Conservation (phyloP, 2,888 invertebrate species). For the Perizoma affinitatum region DNA sequence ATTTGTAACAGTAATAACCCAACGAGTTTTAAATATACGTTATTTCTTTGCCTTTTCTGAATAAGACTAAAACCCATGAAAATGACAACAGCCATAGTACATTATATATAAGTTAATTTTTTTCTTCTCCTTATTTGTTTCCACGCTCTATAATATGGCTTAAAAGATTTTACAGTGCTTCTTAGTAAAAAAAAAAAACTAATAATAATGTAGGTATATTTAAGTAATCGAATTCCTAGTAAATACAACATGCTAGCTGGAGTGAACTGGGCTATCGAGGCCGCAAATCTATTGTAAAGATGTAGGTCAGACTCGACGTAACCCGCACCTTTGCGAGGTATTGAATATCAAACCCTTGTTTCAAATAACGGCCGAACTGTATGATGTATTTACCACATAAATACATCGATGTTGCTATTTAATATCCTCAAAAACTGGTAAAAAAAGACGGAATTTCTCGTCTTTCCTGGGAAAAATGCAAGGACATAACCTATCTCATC, state of each 20-base stretch:
- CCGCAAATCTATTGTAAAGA: slow-evolving; percentile 40
- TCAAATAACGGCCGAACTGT: slow-evolving; percentile 16
- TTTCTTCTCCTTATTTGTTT: too few relatives aligned
- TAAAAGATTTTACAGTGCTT: too few relatives aligned
- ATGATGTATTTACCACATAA: too few relatives aligned
- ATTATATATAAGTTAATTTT: too few relatives aligned
- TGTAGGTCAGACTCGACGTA: slow-evolving; percentile 39
- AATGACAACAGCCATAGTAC: not conserved
- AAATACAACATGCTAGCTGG: slow-evolving; percentile 15
- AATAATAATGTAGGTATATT: too few relatives aligned
- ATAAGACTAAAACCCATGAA: not conserved
- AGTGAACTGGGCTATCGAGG: slow-evolving; percentile 29
- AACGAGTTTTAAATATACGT: slow-evolving; percentile 20
- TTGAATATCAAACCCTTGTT: slow-evolving; percentile 27
- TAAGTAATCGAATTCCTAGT: slow-evolving; percentile 4
- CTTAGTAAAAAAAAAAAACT: too few relatives aligned
- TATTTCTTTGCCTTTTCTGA: not conserved
- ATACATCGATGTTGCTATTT: not conserved
- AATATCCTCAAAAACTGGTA: not conserved
- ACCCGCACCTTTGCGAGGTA: slow-evolving; percentile 20
- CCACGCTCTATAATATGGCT: too few relatives aligned
- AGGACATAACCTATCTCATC: slow-evolving; percentile 16
- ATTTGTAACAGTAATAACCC: slow-evolving; percentile 32
- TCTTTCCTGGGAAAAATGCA: not conserved
- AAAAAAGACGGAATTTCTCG: not conserved